A percentile compares a stretch with the other conserved stretches of the same genome.
These are phyloP conservation scores for Butorides virescens DNA, from an alignment of 2,113 vertebrate species.

Conservation along the genomic window DNA sequence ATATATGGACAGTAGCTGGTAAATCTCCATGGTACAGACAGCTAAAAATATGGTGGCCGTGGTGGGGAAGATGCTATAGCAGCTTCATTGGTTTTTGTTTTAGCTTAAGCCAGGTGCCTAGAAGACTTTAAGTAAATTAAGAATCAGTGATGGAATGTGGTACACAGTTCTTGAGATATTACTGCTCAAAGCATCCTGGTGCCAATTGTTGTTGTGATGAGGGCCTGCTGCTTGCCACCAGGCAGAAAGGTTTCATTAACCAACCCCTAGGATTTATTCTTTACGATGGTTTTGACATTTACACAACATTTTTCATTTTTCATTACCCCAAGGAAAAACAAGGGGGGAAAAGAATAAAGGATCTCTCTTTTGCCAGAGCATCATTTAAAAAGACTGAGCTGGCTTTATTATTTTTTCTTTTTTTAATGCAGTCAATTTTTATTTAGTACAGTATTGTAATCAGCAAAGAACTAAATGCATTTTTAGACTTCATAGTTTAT, in stretches of 20 bases:
- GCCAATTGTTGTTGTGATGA: conserved; percentile 13
- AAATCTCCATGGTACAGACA: not conserved
- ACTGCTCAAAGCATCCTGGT: conserved; percentile 41
- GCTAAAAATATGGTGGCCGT: not conserved
- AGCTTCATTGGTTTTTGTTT: not conserved
- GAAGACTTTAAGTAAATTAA: conserved; percentile 20
- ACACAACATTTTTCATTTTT: conserved; percentile 66
- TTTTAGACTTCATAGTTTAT: not conserved
- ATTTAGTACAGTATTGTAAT: conserved; percentile 46
- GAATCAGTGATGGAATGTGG: conserved; percentile 39
- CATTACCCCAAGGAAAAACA: conserved; percentile 66
- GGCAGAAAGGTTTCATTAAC: conserved; percentile 72
- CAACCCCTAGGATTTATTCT: conserved; percentile 70
- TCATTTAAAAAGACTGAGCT: conserved; percentile 38
- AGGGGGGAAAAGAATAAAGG: conserved; percentile 14
- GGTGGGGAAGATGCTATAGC: not conserved
- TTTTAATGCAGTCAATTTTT: conserved; percentile 35
- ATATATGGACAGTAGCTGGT: not conserved
- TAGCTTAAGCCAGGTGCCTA: not conserved
- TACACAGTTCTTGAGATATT: conserved; percentile 51
- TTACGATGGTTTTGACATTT: conserved; percentile 70
- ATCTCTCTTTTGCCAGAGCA: conserved; percentile 20
- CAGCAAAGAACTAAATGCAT: not conserved
- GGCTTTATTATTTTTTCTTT: conserved; percentile 23
- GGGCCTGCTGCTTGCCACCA: conserved; percentile 44